phyloP scores from a whole-genome alignment of 2,113 vertebrate genomes.

The Odontophorus gujanensis region DNA sequence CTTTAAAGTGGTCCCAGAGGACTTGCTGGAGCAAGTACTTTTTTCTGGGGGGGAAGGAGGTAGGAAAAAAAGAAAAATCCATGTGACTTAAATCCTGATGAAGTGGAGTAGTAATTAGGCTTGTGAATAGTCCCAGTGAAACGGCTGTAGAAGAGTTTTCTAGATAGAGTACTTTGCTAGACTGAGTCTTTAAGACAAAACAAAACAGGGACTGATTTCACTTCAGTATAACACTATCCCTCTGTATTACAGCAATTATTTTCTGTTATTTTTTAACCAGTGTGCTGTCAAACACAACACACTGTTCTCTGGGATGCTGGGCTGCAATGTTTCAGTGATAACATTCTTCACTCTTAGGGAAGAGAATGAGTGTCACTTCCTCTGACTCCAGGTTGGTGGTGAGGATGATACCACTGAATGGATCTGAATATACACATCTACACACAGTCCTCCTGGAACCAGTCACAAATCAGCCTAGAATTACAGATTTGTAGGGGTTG shows the following conservation, averaged over 20 bases:
- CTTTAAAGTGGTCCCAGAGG: background rate
- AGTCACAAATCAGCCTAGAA: too few species aligned
- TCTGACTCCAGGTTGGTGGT: background rate
- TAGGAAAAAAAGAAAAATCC: background rate
- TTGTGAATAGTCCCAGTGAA: slow-evolving; percentile 17
- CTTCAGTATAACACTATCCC: background rate
- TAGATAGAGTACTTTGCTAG: background rate
- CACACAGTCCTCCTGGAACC: accelerated
- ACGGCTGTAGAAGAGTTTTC: background rate
- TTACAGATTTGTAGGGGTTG: too few species aligned
- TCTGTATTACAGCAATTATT: background rate
- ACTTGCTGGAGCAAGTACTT: background rate
- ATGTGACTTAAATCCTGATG: slow-evolving; percentile 21
- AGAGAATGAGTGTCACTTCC: background rate
- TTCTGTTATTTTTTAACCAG: background rate
- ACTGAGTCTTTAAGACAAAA: background rate
- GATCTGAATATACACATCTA: background rate
- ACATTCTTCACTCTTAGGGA: background rate
- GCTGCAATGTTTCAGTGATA: background rate
- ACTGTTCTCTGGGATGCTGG: background rate
- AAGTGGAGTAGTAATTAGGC: background rate
- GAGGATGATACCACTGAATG: background rate
- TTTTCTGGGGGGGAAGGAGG: background rate
- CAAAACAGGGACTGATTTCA: background rate
- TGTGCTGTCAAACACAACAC: background rate